Percentiles rank a stretch among this genome's conserved stretches.
Conservation (phyloP, 2,797 vertebrate species). For the Tapera naevia region DNA sequence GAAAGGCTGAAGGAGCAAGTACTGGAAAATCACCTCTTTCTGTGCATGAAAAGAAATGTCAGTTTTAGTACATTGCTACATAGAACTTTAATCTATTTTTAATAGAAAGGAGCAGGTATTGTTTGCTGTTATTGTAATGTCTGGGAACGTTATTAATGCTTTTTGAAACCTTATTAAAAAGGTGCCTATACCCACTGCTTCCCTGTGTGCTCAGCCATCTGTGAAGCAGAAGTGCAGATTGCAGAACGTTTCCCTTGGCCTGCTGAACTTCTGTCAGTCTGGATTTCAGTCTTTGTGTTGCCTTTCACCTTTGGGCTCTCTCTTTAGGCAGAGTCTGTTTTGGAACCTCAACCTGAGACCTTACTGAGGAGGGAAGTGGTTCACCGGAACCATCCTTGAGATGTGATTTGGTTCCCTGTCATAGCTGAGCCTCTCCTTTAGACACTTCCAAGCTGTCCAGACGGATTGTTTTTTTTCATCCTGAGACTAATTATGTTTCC, state of each 20-base stretch:
- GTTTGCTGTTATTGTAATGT: background rate
- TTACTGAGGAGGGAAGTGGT: background rate
- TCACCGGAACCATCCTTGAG: background rate
- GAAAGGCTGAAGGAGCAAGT: background rate
- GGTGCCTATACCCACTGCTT: background rate
- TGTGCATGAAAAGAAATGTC: background rate
- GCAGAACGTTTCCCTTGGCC: background rate
- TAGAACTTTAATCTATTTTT: background rate
- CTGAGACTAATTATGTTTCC: background rate
- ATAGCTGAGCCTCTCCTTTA: background rate
- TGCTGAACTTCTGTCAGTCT: slow-evolving; percentile 18
- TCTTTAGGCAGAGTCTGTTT: background rate
- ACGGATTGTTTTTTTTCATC: background rate
- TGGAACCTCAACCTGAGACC: background rate
- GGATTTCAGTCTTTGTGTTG: background rate
- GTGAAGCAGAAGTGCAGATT: background rate
- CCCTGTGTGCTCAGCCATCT: background rate
- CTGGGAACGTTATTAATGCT: background rate
- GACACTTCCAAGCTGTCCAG: background rate
- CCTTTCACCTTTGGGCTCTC: background rate
- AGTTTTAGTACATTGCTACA: background rate
- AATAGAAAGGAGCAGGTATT: background rate
- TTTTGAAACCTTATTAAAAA: slow-evolving; percentile 17
- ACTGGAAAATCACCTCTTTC: background rate
- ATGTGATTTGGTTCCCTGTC: background rate